Conservation (phyloP, 2,113 vertebrate genomes). For the Calyptommatus sinebrachiatus region DNA sequence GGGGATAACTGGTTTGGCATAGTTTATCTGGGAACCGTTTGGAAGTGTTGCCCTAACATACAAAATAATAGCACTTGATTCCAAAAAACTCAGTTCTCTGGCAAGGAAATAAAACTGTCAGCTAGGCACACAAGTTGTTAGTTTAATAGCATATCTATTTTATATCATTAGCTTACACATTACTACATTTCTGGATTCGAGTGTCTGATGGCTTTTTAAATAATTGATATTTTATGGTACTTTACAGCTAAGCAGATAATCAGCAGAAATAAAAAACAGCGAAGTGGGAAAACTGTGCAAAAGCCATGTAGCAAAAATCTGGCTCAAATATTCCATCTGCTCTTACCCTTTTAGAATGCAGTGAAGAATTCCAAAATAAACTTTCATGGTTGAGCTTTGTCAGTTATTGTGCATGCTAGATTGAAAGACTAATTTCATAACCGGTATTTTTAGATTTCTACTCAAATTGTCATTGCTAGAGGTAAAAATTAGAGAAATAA, state of each 20-base stretch:
- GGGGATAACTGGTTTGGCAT: no score
- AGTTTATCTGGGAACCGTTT: background rate
- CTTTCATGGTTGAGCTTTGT: background rate
- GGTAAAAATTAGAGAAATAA: background rate
- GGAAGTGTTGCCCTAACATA: background rate
- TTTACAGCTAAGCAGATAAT: background rate
- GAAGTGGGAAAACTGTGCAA: background rate
- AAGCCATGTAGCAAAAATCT: background rate
- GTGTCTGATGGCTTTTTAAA: background rate
- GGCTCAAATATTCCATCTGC: background rate
- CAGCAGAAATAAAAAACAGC: background rate
- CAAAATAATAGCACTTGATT: background rate
- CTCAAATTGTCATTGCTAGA: background rate
- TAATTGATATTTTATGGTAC: background rate
- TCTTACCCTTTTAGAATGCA: background rate
- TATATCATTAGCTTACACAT: background rate
- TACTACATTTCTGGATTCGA: background rate
- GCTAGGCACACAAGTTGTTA: background rate
- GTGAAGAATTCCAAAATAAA: conserved; percentile 1
- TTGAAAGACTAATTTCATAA: background rate
- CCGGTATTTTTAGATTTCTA: background rate
- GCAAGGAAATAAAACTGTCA: background rate
- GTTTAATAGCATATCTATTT: background rate
- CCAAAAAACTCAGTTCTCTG: background rate
- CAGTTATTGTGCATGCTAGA: background rate